Percentiles rank a stretch among this genome's conserved stretches.
Conservation (phyloP, 2,797 vertebrate species). For the Hozukius guyotensis region DNA sequence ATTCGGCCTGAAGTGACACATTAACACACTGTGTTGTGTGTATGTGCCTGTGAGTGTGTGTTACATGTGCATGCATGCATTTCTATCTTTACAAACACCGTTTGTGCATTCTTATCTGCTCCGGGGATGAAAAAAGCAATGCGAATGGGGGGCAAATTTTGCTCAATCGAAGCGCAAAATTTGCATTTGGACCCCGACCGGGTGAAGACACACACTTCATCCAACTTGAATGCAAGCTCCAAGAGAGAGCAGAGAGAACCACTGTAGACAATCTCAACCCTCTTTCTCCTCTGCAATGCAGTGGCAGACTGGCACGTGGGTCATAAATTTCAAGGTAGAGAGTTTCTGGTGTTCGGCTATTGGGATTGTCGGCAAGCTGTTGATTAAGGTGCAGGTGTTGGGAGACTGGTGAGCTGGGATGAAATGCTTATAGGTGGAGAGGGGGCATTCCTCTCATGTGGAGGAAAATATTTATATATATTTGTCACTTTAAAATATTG, state of each 20-base stretch:
- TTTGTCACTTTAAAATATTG: not conserved
- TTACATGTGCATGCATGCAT: not conserved
- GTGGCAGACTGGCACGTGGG: slow-evolving; percentile 43
- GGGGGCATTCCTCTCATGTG: not conserved
- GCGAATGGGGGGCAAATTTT: slow-evolving; percentile 2
- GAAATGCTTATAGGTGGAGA: slow-evolving; percentile 14
- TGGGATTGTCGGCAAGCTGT: slow-evolving; percentile 23
- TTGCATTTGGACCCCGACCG: slow-evolving; percentile 48
- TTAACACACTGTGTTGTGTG: not conserved
- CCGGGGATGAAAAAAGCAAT: not conserved
- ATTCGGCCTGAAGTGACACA: slow-evolving; percentile 5
- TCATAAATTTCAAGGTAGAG: slow-evolving; percentile 52
- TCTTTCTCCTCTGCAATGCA: slow-evolving; percentile 65
- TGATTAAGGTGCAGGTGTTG: slow-evolving; percentile 44
- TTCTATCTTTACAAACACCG: slow-evolving; percentile 1
- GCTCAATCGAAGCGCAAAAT: slow-evolving; percentile 32
- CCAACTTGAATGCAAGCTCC: slow-evolving; percentile 29
- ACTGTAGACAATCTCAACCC: slow-evolving; percentile 8
- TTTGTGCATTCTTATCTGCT: slow-evolving; percentile 8
- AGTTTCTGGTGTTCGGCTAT: slow-evolving; percentile 13
- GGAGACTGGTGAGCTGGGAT: slow-evolving; percentile 14
- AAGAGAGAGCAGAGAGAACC: slow-evolving; percentile 12
- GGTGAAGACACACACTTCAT: slow-evolving; percentile 36
- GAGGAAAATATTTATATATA: not conserved
- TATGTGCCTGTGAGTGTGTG: not conserved